These are phyloP conservation scores for Nomada ferruginata DNA, from an alignment of 2,888 invertebrate species.

Conservation along the genomic window DNA sequence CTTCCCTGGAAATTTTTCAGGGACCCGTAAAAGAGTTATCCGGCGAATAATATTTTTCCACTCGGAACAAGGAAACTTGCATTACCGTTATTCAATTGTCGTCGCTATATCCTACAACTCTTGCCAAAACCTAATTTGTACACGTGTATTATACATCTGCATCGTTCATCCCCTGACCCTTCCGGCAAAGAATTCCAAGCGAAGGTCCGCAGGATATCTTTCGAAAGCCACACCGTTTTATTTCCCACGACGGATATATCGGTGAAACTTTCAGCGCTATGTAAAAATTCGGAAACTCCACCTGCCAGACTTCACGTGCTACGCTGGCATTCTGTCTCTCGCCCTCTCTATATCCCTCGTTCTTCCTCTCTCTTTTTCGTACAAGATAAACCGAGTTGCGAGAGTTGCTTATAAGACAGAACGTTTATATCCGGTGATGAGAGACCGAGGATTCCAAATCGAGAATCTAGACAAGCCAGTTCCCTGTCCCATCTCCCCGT, in stretches of 20 bases:
- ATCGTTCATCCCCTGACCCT: too few species aligned
- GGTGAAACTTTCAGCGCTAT: background rate
- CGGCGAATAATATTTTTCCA: constrained; percentile 57
- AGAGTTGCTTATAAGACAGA: background rate
- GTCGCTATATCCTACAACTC: constrained; percentile 36
- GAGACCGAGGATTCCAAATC: constrained; percentile 23
- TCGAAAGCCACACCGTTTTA: background rate
- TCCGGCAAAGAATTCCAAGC: background rate
- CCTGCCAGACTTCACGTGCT: background rate
- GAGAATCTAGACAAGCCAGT: constrained; percentile 25
- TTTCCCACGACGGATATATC: background rate
- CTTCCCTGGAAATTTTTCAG: constrained; percentile 47
- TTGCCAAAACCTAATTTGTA: background rate
- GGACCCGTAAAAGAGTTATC: constrained; percentile 54
- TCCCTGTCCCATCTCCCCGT: background rate
- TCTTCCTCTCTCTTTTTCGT: background rate
- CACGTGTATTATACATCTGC: background rate
- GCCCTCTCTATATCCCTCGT: background rate
- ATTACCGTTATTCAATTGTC: constrained; percentile 42
- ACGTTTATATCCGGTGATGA: constrained; percentile 2
- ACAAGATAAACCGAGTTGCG: background rate
- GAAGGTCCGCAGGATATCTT: background rate
- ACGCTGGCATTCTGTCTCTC: background rate
- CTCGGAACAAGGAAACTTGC: constrained; percentile 34
- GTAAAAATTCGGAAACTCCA: background rate